phyloP scores from a whole-genome alignment of 2,888 invertebrate species.

The Amblyjoppa fuscipennis region DNA sequence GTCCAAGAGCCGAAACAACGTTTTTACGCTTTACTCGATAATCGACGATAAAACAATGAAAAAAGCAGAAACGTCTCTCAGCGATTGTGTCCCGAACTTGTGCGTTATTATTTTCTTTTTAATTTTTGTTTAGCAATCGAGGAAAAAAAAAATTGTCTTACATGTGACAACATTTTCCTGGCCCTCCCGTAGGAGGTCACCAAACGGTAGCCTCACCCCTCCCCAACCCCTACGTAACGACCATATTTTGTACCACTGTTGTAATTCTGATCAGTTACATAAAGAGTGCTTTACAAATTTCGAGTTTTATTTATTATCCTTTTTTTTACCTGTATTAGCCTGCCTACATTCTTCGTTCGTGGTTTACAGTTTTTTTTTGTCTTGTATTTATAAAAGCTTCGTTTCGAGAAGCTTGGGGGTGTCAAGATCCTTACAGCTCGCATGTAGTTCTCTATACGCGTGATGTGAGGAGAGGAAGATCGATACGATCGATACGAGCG shows the following conservation, averaged over 20 bases:
- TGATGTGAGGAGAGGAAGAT: slow-evolving; percentile 10
- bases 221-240: slow-evolving; percentile 4
- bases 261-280: slow-evolving; percentile 61
- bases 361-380: neutral
- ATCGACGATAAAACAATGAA: neutral
- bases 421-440: slow-evolving; percentile 4
- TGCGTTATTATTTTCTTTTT: slow-evolving; percentile 8
- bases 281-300: slow-evolving; percentile 61
- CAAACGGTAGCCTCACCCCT: neutral
- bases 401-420: neutral
- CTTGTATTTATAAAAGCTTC: slow-evolving; percentile 11
- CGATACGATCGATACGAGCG: slow-evolving; percentile 35
- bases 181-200: slow-evolving; percentile 20
- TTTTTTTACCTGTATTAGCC: neutral
- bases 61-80: neutral
- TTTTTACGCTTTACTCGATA: neutral
- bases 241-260: slow-evolving; percentile 60
- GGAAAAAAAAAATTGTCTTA: neutral
- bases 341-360: slow-evolving; percentile 1
- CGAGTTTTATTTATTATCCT: slow-evolving; percentile 36
- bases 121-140: neutral
- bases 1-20: neutral
- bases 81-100: slow-evolving; percentile 23
- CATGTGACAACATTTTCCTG: neutral
- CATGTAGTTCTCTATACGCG: slow-evolving; percentile 5